These are phyloP conservation scores for Onychostruthus taczanowskii DNA, from an alignment of 2,113 vertebrate genomes.

Conservation along the genomic window DNA sequence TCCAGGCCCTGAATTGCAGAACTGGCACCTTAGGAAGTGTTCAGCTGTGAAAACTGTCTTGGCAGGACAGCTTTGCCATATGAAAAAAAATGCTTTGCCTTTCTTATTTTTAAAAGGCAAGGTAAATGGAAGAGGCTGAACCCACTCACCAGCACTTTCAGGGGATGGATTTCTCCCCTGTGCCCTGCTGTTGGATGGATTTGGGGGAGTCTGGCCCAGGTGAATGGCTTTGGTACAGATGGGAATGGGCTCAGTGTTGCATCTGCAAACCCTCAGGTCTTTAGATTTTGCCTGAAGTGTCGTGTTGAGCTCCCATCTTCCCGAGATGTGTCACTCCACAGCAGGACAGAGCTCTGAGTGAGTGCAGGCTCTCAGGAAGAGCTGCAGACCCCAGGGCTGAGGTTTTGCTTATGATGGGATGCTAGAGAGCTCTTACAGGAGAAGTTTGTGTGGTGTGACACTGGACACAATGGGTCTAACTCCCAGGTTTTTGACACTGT, in stretches of 20 bases:
- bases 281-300: not conserved
- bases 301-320: not conserved
- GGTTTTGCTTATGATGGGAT: not conserved
- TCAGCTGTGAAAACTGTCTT: slow-evolving; percentile 69
- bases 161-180: not conserved
- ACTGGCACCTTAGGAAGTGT: slow-evolving; percentile 65
- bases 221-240: not conserved
- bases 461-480: not conserved
- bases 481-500: too few relatives aligned
- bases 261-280: not conserved
- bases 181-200: not conserved
- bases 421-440: not conserved
- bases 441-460: not conserved
- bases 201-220: not conserved
- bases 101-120: not conserved
- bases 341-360: not conserved
- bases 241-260: not conserved
- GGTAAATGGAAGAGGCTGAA: not conserved
- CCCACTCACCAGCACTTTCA: not conserved
- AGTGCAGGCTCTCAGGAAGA: not conserved
- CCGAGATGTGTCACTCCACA: accelerated
- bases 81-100: slow-evolving; percentile 28
- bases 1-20: slow-evolving; percentile 45
- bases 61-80: slow-evolving; percentile 5
- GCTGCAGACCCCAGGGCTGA: not conserved